A percentile compares a stretch with the other conserved stretches of the same genome.
Conservation (phyloP, 2,113 vertebrate genomes). For the Catharus bicknelli region DNA sequence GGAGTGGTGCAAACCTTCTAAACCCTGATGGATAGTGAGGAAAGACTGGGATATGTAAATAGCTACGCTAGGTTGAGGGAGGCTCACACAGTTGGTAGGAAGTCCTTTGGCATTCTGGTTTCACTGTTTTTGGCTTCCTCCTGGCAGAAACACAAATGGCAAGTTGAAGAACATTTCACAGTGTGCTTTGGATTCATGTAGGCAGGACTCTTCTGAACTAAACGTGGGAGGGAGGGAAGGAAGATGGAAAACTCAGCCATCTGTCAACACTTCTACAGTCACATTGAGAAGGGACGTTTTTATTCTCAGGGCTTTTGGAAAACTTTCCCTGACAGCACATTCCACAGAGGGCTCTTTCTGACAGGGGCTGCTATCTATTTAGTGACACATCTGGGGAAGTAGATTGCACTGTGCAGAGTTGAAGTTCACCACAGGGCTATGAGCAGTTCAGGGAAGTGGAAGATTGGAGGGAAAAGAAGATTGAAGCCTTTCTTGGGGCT, state of each 20-base stretch:
- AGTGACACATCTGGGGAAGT: neutral
- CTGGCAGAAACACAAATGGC: neutral
- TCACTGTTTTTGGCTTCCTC: neutral
- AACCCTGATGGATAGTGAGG: neutral
- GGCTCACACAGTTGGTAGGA: neutral
- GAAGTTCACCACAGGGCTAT: neutral
- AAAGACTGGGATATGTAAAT: neutral
- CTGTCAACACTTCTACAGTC: neutral
- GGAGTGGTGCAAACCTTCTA: fast-evolving
- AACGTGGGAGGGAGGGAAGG: neutral
- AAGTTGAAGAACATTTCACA: neutral
- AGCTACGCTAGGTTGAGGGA: neutral
- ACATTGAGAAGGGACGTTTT: neutral
- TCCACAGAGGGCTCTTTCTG: neutral
- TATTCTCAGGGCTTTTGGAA: neutral
- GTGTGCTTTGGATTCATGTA: neutral
- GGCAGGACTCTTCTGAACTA: neutral
- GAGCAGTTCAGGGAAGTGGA: neutral
- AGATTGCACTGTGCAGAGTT: neutral
- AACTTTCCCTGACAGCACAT: neutral
- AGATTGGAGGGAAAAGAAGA: neutral
- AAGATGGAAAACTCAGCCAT: neutral
- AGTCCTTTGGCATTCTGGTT: neutral
- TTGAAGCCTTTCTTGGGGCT: neutral
- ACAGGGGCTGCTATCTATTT: neutral